These are phyloP conservation scores for Oasisia sp. DNA, from an alignment of 2,888 invertebrate species.

Conservation along the genomic window DNA sequence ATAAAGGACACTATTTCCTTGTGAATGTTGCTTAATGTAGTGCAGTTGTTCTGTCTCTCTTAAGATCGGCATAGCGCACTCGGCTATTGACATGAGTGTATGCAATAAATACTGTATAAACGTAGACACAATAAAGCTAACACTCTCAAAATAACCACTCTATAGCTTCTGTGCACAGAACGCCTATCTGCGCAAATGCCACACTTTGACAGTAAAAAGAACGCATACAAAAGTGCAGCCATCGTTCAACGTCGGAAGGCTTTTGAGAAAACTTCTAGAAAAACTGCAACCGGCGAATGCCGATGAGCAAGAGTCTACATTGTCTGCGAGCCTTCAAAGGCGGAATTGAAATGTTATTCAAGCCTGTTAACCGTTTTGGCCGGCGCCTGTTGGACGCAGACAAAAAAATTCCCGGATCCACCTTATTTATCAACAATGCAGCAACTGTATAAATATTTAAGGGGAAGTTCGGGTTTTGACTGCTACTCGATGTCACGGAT, in stretches of 20 bases:
- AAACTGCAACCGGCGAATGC: background rate
- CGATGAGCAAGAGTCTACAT: background rate
- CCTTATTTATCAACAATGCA: background rate
- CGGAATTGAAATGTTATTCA: background rate
- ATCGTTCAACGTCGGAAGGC: background rate
- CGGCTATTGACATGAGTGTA: background rate
- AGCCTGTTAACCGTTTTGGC: background rate
- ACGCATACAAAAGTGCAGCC: background rate
- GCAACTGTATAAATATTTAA: background rate
- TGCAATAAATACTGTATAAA: background rate
- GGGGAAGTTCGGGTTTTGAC: background rate
- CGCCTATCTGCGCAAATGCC: background rate
- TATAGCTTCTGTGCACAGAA: background rate
- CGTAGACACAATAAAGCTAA: background rate
- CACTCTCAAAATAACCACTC: background rate
- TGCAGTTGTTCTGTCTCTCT: background rate
- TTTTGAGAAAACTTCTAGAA: background rate
- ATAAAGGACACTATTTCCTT: no score
- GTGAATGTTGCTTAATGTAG: no score
- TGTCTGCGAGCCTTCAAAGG: background rate
- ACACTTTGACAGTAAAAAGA: background rate
- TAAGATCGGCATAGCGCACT: background rate
- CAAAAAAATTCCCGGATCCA: background rate
- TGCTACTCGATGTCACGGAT: background rate
- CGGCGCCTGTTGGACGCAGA: background rate